Evolutionary conservation across 2,888 invertebrate species (phyloP).

Genomic region (Morpho deidamia): DNA sequence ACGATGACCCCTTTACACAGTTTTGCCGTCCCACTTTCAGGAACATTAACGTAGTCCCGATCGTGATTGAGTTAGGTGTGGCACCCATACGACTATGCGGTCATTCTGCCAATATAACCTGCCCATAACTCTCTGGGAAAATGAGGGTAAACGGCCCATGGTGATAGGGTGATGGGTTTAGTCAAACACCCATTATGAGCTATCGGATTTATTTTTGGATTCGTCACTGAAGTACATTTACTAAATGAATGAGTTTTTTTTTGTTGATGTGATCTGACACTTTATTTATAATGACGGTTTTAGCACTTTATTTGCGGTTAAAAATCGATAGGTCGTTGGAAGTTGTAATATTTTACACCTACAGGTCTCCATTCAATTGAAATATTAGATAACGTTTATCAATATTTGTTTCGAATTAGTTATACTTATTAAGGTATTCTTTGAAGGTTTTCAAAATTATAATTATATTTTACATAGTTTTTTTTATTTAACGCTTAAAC

Average conservation of each 20-base stretch:
- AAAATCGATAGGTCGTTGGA: conserved; percentile 3
- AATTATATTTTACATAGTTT: too few relatives aligned
- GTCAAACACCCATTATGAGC: conserved; percentile 31
- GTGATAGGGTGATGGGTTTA: conserved; percentile 40
- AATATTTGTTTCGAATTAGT: too few relatives aligned
- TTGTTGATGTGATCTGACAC: conserved; percentile 1
- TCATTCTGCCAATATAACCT: conserved; percentile 46
- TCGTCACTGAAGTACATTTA: conserved; percentile 26
- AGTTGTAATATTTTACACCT: background rate
- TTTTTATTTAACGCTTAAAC: too few relatives aligned
- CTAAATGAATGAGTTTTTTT: conserved; percentile 10
- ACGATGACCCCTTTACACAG: conserved; percentile 33
- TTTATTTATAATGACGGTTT: conserved; percentile 6
- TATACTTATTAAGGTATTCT: too few relatives aligned
- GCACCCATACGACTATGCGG: conserved; percentile 48
- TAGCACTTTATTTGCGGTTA: conserved; percentile 1
- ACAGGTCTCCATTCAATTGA: background rate
- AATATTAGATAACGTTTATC: too few relatives aligned
- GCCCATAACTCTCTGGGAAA: conserved; percentile 30
- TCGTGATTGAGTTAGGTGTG: conserved; percentile 67
- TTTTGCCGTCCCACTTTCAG: conserved; percentile 59
- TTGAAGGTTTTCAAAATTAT: too few relatives aligned
- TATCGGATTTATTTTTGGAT: conserved; percentile 25
- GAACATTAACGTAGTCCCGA: conserved; percentile 50
- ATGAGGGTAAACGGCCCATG: conserved; percentile 22